A percentile compares a stretch with the other conserved stretches of the same genome.
Evolutionary conservation across 2,888 invertebrate species (phyloP).

Genomic region (Polydrusus tereticollis): DNA sequence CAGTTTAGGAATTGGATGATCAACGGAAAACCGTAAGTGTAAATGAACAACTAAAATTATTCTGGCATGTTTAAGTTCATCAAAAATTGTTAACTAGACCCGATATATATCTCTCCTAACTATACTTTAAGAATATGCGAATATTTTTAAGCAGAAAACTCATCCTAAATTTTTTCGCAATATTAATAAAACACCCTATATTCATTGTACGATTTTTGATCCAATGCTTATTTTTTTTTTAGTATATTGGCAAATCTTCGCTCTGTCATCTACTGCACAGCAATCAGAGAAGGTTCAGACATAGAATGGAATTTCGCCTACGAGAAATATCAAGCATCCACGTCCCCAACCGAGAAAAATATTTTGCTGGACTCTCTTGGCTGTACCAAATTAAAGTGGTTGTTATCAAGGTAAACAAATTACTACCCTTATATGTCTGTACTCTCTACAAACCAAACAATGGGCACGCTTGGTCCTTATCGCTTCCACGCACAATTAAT

Average conservation of each 20-base stretch:
- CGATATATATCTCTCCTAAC: too few relatives aligned
- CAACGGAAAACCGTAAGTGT: constrained; percentile 62
- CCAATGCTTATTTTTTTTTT: constrained; percentile 30
- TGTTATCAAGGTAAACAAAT: constrained; percentile 68
- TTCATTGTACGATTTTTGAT: neutral
- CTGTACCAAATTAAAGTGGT: constrained; percentile 71
- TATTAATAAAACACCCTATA: too few relatives aligned
- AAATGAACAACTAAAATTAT: constrained; percentile 34
- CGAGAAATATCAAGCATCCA: constrained; percentile 67
- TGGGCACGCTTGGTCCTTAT: too few relatives aligned
- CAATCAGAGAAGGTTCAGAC: constrained; percentile 73
- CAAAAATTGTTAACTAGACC: too few relatives aligned
- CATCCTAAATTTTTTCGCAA: too few relatives aligned
- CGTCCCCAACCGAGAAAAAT: constrained; percentile 74
- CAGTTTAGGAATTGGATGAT: constrained; percentile 70
- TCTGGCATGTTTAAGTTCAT: too few relatives aligned
- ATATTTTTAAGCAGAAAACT: too few relatives aligned
- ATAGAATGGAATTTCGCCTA: constrained; percentile 79
- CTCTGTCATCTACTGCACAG: constrained; percentile 75
- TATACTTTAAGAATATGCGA: too few relatives aligned
- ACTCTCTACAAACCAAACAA: too few relatives aligned
- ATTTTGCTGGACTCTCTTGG: constrained; percentile 72
- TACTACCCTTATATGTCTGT: neutral
- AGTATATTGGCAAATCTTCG: constrained; percentile 76
- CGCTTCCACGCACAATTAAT: too few relatives aligned